Evolutionary conservation across 2,797 vertebrate genomes (phyloP).

Genomic region (Oryzias sinensis): DNA sequence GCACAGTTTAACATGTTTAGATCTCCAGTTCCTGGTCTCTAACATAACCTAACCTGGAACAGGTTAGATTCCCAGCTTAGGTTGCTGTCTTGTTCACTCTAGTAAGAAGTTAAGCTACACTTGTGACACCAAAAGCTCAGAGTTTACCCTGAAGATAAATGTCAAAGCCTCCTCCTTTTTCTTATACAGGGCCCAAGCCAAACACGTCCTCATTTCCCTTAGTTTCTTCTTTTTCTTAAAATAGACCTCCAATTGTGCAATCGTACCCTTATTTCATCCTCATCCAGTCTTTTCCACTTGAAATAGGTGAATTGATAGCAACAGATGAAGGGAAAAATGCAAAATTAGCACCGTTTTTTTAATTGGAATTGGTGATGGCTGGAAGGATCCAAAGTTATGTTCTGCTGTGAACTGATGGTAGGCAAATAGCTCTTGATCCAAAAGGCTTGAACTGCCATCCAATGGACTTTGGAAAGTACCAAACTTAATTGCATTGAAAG

Average conservation of each 20-base stretch:
- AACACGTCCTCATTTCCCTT: constrained; percentile 12
- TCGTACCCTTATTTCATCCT: constrained; percentile 39
- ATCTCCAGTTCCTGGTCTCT: not conserved
- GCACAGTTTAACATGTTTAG: not conserved
- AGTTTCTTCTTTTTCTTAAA: constrained; percentile 50
- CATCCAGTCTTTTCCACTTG: constrained; percentile 45
- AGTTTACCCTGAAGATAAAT: constrained; percentile 7
- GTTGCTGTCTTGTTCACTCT: not conserved
- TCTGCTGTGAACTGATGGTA: constrained; percentile 4
- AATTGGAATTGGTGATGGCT: constrained; percentile 31
- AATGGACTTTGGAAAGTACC: too few relatives aligned
- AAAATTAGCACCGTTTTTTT: constrained; percentile 22
- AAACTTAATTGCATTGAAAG: constrained; percentile 8
- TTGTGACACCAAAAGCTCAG: not conserved
- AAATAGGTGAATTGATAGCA: constrained; percentile 61
- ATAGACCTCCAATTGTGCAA: constrained; percentile 53
- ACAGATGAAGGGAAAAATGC: constrained; percentile 24
- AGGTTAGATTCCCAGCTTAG: not conserved
- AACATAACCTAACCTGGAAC: not conserved
- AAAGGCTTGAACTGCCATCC: too few relatives aligned
- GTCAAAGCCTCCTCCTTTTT: not conserved
- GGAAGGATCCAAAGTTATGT: constrained; percentile 28
- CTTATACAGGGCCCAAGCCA: constrained; percentile 1
- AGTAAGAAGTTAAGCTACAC: not conserved
- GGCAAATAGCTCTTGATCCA: too few relatives aligned